These are phyloP conservation scores for Torymus auratus DNA, from an alignment of 2,888 invertebrate genomes.

Conservation along the genomic window DNA sequence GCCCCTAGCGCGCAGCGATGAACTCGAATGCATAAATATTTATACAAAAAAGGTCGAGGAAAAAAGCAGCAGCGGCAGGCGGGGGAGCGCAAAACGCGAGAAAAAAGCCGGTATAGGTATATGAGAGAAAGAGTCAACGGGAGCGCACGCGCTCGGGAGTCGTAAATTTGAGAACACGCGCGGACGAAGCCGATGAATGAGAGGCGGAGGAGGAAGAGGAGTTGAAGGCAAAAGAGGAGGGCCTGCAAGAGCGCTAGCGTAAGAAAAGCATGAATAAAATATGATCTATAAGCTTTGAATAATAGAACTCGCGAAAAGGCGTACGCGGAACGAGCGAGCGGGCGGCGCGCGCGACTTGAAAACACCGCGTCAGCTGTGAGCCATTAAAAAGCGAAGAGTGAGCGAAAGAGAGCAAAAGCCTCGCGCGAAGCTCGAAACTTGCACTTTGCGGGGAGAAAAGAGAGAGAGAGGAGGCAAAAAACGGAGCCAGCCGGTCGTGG, in stretches of 20 bases:
- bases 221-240: too few relatives aligned
- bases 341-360: too few relatives aligned
- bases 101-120: too few relatives aligned
- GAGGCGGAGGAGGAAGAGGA: background rate
- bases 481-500: background rate
- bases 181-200: constrained; percentile 20
- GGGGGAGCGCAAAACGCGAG: too few relatives aligned
- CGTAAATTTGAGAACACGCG: constrained; percentile 12
- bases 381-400: too few relatives aligned
- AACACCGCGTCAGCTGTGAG: too few relatives aligned
- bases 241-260: background rate
- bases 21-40: constrained; percentile 10
- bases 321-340: too few relatives aligned
- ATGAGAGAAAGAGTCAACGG: too few relatives aligned
- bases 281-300: constrained; percentile 12
- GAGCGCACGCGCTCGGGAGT: background rate
- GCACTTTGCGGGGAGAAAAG: too few relatives aligned
- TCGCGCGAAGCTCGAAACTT: background rate
- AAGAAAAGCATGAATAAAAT: constrained; percentile 8
- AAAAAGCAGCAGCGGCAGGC: background rate
- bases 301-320: constrained; percentile 3
- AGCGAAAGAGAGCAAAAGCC: background rate
- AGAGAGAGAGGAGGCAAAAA: constrained; percentile 7
- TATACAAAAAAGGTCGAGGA: background rate
- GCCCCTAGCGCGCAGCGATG: background rate